Percentiles rank a stretch among this genome's conserved stretches.
Evolutionary conservation across 1,140 invertebrate genomes (phyloP).

Genomic region (Galendromus occidentalis): DNA sequence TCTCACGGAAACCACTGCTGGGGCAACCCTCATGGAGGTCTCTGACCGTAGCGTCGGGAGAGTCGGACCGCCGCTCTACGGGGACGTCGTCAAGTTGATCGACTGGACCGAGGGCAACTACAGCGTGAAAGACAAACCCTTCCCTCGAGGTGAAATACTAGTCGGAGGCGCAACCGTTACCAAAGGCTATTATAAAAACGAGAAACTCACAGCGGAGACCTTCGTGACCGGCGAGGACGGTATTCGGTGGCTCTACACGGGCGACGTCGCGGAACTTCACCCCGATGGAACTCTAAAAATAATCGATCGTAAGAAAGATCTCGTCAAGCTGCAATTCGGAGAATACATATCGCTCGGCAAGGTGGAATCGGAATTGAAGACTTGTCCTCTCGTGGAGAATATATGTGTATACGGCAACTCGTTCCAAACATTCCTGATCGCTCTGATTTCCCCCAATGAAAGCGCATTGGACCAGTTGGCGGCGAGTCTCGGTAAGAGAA

Average conservation of each 20-base stretch:
- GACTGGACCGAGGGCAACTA: slow-evolving; percentile 34
- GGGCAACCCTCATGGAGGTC: slow-evolving; percentile 60
- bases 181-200: slow-evolving; percentile 78
- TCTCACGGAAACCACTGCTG: slow-evolving; percentile 77
- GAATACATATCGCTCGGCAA: slow-evolving; percentile 56
- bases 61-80: slow-evolving; percentile 23
- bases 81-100: slow-evolving; percentile 23
- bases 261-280: slow-evolving; percentile 85
- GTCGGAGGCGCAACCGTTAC: slow-evolving; percentile 80
- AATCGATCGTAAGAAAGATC: slow-evolving; percentile 50
- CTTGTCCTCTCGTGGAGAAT: slow-evolving; percentile 82
- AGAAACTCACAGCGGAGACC: slow-evolving; percentile 69
- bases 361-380: slow-evolving; percentile 76
- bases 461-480: slow-evolving; percentile 43
- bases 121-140: slow-evolving; percentile 62
- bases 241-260: slow-evolving; percentile 74
- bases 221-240: slow-evolving; percentile 57
- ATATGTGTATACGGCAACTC: slow-evolving; percentile 82
- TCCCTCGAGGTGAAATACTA: slow-evolving; percentile 76
- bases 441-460: slow-evolving; percentile 67
- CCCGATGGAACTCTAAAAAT: slow-evolving; percentile 82
- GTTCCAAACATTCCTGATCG: slow-evolving; percentile 61
- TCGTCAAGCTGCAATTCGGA: slow-evolving; percentile 35
- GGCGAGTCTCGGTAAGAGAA: slow-evolving; percentile 31
- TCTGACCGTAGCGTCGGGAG: slow-evolving; percentile 21